phyloP scores from a whole-genome alignment of 2,888 invertebrate genomes.

The Branchipolynoe longqiensis region DNA sequence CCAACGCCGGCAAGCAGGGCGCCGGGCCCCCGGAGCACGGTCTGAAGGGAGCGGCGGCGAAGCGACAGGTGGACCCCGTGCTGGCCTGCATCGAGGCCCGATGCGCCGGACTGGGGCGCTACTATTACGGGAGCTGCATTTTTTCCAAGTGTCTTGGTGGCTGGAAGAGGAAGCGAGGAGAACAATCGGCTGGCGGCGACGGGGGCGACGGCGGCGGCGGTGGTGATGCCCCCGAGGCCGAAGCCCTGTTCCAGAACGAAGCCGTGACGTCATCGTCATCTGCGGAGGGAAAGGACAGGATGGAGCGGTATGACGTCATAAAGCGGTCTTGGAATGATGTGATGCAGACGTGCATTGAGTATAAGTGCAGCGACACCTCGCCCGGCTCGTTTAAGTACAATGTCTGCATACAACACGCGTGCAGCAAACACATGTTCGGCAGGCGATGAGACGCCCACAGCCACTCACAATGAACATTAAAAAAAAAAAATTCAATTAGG shows the following conservation, averaged over 20 bases:
- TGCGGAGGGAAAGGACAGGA: not conserved
- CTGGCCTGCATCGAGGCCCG: conserved; percentile 54
- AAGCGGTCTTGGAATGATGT: conserved; percentile 58
- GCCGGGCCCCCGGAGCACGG: not conserved
- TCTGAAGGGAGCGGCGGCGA: not conserved
- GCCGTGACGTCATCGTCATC: too few species aligned
- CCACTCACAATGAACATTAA: too few species aligned
- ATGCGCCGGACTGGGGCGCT: conserved; percentile 5
- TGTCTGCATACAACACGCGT: conserved; percentile 40
- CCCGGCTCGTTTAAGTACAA: conserved; percentile 46
- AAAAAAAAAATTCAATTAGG: too few species aligned
- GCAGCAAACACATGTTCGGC: conserved; percentile 52
- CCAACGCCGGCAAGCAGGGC: not conserved
- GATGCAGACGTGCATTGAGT: conserved; percentile 57
- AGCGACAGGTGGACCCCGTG: conserved; percentile 57
- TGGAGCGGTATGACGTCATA: not conserved
- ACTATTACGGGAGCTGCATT: conserved; percentile 25
- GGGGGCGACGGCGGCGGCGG: not conserved
- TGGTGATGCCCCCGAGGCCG: not conserved
- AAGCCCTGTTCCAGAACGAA: not conserved
- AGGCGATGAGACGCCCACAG: conserved; percentile 50
- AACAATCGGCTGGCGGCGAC: not conserved
- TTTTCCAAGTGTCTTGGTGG: conserved; percentile 45
- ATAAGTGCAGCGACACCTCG: conserved; percentile 28
- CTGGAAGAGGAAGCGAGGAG: conserved; percentile 17